Evolutionary conservation across 2,888 invertebrate species (phyloP), one percentile per base, ranked within the genome.

Genomic region (Frankliniella intonsa): DNA sequence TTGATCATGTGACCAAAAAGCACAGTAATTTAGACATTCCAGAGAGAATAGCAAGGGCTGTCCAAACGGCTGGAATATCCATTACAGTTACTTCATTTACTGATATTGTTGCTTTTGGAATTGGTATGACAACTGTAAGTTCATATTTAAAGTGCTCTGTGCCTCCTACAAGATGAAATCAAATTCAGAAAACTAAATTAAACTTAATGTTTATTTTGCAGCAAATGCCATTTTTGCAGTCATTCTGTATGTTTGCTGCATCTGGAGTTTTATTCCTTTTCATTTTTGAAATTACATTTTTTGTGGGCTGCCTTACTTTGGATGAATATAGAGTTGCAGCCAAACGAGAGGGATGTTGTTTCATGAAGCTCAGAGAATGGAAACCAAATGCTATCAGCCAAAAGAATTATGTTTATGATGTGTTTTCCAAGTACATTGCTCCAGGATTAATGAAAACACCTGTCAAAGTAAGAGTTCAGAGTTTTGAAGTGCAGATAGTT

Each of bases 61-160:
- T 95, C 81, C 92, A 93, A 87, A 94, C 95, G 86, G 95, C 95
- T 9, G 95, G 95, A 2, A 93, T 94, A 0, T 95, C 95, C 0
- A 95, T 96, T 84, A 94, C 94, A 3, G 93, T 95, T 38, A 95
- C 95, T 10, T 95, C 95, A 0, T 90, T 95, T 84, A 95, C 95
- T 0, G 95, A 95, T 87, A 92, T 95, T 81, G 91, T 94, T 51
- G 95, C 95, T 65, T 93, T 95, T 86, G 89, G 93, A 82, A 93
- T 95, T 83, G 95, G 95, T 69, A 92, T 94, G 51, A 92, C 93
- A 25, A 95, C 95, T 81, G 92, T 92, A 87, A 87, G 89, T 87
- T 55, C 17, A 80, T n/a, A 69, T 10, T 10, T 49, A 0, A 19
- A 5, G 12, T 11, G 19, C 17, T 50, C 0, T 22, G n/a, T 25